Conservation (phyloP, 2,888 invertebrate species). For the Ochropacha duplaris region DNA sequence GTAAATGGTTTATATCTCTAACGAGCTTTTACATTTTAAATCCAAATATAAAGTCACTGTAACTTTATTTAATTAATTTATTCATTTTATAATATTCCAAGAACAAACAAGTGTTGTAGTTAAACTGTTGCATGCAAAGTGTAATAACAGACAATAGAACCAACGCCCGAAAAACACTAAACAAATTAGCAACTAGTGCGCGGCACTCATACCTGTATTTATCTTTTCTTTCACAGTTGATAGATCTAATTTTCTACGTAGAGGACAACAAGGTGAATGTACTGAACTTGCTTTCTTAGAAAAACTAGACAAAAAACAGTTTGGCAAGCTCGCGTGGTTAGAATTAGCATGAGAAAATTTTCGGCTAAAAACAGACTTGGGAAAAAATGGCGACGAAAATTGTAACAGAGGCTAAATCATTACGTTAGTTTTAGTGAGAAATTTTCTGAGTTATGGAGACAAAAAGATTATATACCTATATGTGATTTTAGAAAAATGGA, state of each 20-base stretch:
- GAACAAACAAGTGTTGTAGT: slow-evolving; percentile 26
- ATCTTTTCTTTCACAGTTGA: slow-evolving; percentile 27
- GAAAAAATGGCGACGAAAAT: slow-evolving; percentile 8
- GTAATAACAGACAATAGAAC: slow-evolving; percentile 34
- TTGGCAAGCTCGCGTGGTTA: slow-evolving; percentile 64
- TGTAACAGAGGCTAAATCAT: not conserved
- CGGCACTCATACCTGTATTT: slow-evolving; percentile 14
- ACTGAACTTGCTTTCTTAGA: slow-evolving; percentile 60
- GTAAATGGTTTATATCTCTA: not conserved
- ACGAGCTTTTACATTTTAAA: not conserved
- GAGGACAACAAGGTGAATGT: slow-evolving; percentile 62
- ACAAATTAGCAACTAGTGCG: not conserved
- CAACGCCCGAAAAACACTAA: slow-evolving; percentile 22
- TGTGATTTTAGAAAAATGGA: no score
- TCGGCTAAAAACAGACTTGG: slow-evolving; percentile 10
- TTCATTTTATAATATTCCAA: slow-evolving; percentile 12
- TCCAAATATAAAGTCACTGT: not conserved
- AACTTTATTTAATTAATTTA: not conserved
- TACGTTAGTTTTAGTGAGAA: not conserved
- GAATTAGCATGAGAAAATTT: slow-evolving; percentile 62
- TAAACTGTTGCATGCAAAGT: slow-evolving; percentile 30
- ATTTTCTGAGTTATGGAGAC: no score
- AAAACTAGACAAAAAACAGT: slow-evolving; percentile 63
- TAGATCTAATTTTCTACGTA: slow-evolving; percentile 49
- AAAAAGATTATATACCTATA: no score